Evolutionary conservation across 2,797 vertebrate genomes (phyloP), one percentile per base, ranked within the genome.

Genomic region (Falco columbarius): DNA sequence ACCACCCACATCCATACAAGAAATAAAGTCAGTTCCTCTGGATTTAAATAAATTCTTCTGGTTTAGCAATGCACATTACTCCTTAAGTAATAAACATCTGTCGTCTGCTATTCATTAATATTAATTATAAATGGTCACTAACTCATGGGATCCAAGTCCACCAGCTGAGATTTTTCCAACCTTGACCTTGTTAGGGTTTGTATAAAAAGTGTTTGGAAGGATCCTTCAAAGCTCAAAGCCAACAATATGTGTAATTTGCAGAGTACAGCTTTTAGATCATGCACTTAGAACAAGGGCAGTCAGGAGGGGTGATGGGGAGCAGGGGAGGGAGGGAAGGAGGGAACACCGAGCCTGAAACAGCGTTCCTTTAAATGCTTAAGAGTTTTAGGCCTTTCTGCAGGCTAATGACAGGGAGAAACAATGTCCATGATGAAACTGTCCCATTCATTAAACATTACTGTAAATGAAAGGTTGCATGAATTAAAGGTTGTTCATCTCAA

Each of bases 401-500:
- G 71, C 94, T 93, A 96, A 95, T 92, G 93, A 91, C 58, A 95
- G 83, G 70, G 94, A 89, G 62, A 94, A 34, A 76, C 80, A 72
- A 74, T 96, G 94, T 94, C 80, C 76, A 67, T 90, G 96, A 91
- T 65, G 51, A 92, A 68, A 83, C 51, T 42, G 52, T 77, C 55
- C 61, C 87, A 84, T 91, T 59, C 73, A 86, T 95, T 91, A 91
- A 86, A 85, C 61, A 81, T 95, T 80, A 95, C 91, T 93, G 87
- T 91, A 96, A 97, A 97, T 97, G 81, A 97, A 96, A 96, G 93
- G 92, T 93, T 96, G 81, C 63, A 30, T 90, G 98, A 98, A 98
- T 98, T 98, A 98, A 99, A 98, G 97, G 97, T 98, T 98, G 98
- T 98, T 97, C 94, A 95, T 97, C 97, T 98, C 98, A 98, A 98